Conservation (phyloP, 2,113 vertebrate genomes). For the Burhinus bistriatus region DNA sequence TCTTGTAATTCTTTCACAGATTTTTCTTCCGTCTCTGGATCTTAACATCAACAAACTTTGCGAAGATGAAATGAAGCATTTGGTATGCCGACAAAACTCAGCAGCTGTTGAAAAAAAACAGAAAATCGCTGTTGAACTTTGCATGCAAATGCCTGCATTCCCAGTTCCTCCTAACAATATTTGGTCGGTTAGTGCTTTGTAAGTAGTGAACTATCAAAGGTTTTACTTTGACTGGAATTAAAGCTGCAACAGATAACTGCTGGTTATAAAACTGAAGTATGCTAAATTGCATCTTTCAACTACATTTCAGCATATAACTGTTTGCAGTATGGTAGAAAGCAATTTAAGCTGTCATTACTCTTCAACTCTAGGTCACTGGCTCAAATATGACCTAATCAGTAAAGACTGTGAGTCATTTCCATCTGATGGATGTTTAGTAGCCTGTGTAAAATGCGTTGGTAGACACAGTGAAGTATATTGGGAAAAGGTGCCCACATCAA, state of each 20-base stretch:
- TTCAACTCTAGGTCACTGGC: constrained; percentile 37
- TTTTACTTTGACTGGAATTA: constrained; percentile 6
- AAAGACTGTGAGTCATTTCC: constrained; percentile 37
- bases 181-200: neutral
- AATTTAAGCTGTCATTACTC: constrained; percentile 27
- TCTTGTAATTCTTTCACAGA: constrained; percentile 21
- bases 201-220: neutral
- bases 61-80: constrained; percentile 34
- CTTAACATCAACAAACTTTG: constrained; percentile 48
- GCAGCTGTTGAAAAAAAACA: constrained; percentile 32
- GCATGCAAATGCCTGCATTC: neutral
- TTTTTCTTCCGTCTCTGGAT: constrained; percentile 20
- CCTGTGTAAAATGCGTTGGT: constrained; percentile 7
- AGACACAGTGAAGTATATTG: constrained; percentile 11
- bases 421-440: constrained; percentile 29
- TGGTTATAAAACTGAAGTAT: neutral
- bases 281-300: neutral
- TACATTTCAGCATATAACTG: neutral
- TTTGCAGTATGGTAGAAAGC: constrained; percentile 1
- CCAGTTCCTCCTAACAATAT: neutral
- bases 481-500: constrained; percentile 10
- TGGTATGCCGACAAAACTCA: neutral
- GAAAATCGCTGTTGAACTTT: constrained; percentile 46
- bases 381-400: constrained; percentile 46
- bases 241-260: constrained; percentile 1